phyloP scores from a whole-genome alignment of 2,113 vertebrate genomes.

The Mormoops blainvillei region DNA sequence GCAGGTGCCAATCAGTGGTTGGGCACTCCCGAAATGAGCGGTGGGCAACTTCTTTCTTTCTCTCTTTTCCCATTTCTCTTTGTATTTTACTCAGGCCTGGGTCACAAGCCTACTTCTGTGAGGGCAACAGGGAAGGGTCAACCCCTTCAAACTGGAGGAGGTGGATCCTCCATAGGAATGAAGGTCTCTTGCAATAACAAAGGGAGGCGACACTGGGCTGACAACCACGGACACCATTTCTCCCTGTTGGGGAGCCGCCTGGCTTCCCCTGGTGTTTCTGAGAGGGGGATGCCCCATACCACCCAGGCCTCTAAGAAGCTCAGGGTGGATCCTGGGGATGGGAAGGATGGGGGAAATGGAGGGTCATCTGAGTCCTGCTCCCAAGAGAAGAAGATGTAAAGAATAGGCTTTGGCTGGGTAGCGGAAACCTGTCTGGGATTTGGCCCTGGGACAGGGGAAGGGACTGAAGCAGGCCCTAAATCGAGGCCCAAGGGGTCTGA shows the following conservation, averaged over 20 bases:
- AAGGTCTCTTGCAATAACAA: too few species aligned
- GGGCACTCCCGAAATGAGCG: neutral
- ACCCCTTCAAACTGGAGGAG: neutral
- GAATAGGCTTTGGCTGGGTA: neutral
- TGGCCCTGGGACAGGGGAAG: neutral
- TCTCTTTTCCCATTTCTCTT: neutral
- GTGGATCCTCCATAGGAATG: neutral
- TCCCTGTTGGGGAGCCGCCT: neutral
- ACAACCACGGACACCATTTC: fast-evolving
- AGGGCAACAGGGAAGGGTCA: neutral
- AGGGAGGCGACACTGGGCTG: neutral
- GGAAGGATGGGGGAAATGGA: neutral
- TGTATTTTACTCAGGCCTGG: neutral
- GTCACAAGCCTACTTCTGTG: neutral
- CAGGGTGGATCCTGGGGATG: neutral
- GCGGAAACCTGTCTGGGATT: neutral
- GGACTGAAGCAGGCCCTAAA: neutral
- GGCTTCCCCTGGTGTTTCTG: neutral
- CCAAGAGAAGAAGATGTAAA: neutral
- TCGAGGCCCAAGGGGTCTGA: neutral
- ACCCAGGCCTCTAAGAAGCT: neutral
- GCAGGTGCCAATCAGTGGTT: neutral
- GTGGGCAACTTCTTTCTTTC: neutral
- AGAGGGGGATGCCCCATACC: neutral
- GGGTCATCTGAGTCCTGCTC: neutral